phyloP scores from a whole-genome alignment of 2,888 invertebrate species.

The Nezara viridula region DNA sequence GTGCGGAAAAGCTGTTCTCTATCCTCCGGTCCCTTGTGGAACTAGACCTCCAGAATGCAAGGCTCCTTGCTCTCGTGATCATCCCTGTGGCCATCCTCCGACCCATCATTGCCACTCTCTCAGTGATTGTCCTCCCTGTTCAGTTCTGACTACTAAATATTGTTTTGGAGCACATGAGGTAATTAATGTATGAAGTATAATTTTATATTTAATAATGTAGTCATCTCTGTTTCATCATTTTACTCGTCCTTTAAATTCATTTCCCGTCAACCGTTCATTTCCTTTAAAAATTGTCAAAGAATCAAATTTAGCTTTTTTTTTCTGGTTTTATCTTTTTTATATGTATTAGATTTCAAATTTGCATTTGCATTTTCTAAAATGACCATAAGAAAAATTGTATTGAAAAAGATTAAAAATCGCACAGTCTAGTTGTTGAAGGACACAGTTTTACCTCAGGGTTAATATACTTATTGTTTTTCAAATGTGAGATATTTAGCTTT shows the following conservation, averaged over 20 bases:
- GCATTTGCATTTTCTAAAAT: background rate
- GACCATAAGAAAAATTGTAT: too few species aligned
- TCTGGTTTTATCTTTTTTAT: background rate
- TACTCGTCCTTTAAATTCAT: too few species aligned
- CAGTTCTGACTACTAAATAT: conserved; percentile 85
- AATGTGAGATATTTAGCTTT: too few species aligned
- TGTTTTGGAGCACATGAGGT: conserved; percentile 85
- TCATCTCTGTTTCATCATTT: too few species aligned
- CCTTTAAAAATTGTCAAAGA: background rate
- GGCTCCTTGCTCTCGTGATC: conserved; percentile 81
- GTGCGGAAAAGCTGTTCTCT: conserved; percentile 88
- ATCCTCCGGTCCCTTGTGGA: conserved; percentile 95
- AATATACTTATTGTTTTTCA: too few species aligned
- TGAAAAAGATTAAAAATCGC: too few species aligned
- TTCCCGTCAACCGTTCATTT: too few species aligned
- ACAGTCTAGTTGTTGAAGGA: too few species aligned
- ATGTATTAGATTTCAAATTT: background rate
- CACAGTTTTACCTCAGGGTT: too few species aligned
- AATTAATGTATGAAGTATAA: background rate
- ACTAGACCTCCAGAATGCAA: conserved; percentile 86
- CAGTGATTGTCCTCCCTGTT: conserved; percentile 85
- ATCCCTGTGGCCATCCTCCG: conserved; percentile 86
- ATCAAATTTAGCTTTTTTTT: background rate
- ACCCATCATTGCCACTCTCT: conserved; percentile 88
- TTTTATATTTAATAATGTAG: background rate